These are phyloP conservation scores for Macrocentrus cingulum DNA, from an alignment of 1,140 invertebrate species.

Conservation along the genomic window DNA sequence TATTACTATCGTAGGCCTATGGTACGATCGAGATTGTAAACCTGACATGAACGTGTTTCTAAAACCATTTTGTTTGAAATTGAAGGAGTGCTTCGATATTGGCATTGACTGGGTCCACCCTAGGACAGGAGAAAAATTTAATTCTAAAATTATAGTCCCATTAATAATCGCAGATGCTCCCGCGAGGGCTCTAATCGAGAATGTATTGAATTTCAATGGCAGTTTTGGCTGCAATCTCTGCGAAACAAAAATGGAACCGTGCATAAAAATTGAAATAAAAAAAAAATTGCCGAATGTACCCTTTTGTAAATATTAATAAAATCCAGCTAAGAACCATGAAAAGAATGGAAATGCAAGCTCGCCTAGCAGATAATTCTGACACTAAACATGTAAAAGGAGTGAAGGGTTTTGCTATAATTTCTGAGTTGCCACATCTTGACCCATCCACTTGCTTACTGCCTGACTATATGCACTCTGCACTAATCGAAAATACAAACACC, in stretches of 20 bases:
- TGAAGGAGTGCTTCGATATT: conserved; percentile 11
- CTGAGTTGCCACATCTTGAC: conserved; percentile 28
- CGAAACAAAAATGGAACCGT: no score
- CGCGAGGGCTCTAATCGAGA: conserved; percentile 19
- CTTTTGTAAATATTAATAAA: background rate
- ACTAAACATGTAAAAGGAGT: conserved; percentile 21
- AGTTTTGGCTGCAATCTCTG: conserved; percentile 18
- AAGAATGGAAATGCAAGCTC: no score
- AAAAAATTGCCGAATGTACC: background rate
- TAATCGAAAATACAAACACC: conserved; percentile 27
- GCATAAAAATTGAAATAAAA: no score
- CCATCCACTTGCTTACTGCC: conserved; percentile 27
- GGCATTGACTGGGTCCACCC: conserved; percentile 16
- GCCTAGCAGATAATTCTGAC: no score
- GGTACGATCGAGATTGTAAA: conserved; percentile 20
- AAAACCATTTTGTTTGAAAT: conserved; percentile 14
- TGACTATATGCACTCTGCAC: conserved; percentile 36
- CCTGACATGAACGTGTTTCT: conserved; percentile 24
- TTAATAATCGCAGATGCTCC: conserved; percentile 26
- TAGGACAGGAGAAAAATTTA: background rate
- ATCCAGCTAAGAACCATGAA: no score
- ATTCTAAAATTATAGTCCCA: conserved; percentile 19
- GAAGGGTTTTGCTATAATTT: conserved; percentile 28
- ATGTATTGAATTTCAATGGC: conserved; percentile 21
- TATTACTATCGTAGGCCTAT: conserved; percentile 15